These are phyloP conservation scores for Cotesia congregata DNA, from an alignment of 2,888 invertebrate species.

Conservation along the genomic window DNA sequence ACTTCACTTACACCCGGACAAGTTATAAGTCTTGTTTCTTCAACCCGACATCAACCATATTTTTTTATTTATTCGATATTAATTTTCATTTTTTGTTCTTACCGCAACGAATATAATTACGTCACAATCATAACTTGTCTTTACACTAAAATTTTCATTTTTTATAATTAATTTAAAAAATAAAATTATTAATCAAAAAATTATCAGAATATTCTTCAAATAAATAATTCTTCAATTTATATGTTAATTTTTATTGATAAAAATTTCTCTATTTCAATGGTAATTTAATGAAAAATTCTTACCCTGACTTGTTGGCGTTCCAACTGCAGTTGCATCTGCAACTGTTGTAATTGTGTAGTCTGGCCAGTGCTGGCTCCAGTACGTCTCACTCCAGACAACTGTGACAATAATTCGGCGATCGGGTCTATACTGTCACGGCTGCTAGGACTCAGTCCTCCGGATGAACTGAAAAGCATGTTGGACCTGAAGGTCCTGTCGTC, in stretches of 20 bases:
- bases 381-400: conserved; percentile 93
- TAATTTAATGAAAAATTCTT: conserved; percentile 46
- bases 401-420: conserved; percentile 94
- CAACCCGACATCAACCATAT: too few species aligned
- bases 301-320: conserved; percentile 88
- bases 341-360: conserved; percentile 86
- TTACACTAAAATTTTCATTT: too few species aligned
- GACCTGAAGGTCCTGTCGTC: conserved; percentile 70
- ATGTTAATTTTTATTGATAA: too few species aligned
- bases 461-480: conserved; percentile 96
- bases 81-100: too few species aligned
- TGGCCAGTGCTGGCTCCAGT: conserved; percentile 73
- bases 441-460: conserved; percentile 88
- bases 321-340: conserved; percentile 95
- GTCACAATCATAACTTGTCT: too few species aligned
- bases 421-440: conserved; percentile 96
- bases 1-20: too few species aligned
- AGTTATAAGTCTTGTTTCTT: too few species aligned
- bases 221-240: not conserved
- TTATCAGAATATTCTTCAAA: conserved; percentile 15
- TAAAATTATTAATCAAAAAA: too few species aligned
- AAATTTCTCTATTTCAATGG: not conserved
- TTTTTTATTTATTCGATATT: too few species aligned
- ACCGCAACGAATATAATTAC: too few species aligned
- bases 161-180: too few species aligned